Base-by-base conservation (phyloP, 2,888 invertebrate genomes). In the Thysanoteuthis rhombus region DNA sequence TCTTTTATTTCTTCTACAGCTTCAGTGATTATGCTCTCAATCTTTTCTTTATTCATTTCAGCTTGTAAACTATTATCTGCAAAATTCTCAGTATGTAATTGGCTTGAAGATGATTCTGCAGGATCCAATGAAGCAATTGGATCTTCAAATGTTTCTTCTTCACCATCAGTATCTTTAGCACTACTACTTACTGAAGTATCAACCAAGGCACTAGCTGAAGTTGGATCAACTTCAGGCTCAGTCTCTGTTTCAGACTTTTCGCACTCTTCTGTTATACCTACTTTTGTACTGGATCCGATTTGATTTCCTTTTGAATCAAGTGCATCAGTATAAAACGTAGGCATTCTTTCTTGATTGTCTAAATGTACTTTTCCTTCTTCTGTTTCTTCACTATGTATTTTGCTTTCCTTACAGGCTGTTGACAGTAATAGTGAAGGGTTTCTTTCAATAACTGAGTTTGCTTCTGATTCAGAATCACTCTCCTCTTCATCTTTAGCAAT, bases 251-350 rank as follows among this genome's bases (percentile, higher is more conserved):
- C 42, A 40, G 40, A 42, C 12, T 25, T 91, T 91, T 91, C 12
- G n/a, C 32, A 19, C 25, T 39, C 91, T 25, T 42, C 28, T 10
- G 42, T 42, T 22, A 40, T 42, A 45, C 45, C 92, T 92, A n/a
- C 92, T n/a, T 45, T 92, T 92, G 92, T 92, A 92, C 92, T 42
- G 42, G 42, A 92, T 92, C 42, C 92, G 32, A 45, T 45, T 45
- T 92, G 92, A 92, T 92, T 92, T 92, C 22, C 42, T 92, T 45
- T 40, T n/a, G 32, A 92, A 92, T 92, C 92, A 36, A 92, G 45
- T 45, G 92, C 42, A 92, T 92, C 92, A 92, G 45, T 92, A 92
- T 92, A 92, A 92, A 92, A 92, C 45, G 92, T 92, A 92, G 92
- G 92, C 92, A 92, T 92, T 36, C 92, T 92, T 92, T 92, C 92